Evolutionary conservation across 2,888 invertebrate genomes (phyloP), one percentile per base, ranked within the genome.

Genomic region (Eristalinus aeneus): DNA sequence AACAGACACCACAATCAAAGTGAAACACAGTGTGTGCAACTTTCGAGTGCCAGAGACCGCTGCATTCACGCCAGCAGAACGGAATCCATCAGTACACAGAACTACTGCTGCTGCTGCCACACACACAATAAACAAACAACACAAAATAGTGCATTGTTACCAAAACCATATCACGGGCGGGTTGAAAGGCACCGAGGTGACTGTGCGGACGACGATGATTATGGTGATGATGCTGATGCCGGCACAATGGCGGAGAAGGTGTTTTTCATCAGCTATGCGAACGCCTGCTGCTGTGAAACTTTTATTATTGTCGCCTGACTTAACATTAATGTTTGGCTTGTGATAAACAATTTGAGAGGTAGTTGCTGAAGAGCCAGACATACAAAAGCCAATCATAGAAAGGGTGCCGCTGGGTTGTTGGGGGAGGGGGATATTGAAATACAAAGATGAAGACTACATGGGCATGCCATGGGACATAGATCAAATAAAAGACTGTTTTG

Each of bases 81-180:
- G 36, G 31, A 64, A 74, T 74, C 46, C 76, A 76, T 72, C 61
- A 53, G 64, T 53, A 27, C 2, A 27, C 27, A 27, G 27, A 27
- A 27, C 27, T 27, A 72, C 34, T 63, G 67, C 46, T 60, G 16
- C 22, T 34, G 53, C 65, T 67, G 63, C 27, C 16, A 58, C 46
- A 69, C 46, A 69, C 72, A 72, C 67, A 72, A 72, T 53, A 77
- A 75, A 58, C 64, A 64, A 64, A 64, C 64, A 63, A 73, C 23
- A 67, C 78, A 79, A 85, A 76, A 76, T 54, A 72, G 61, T 72
- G 63, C 63, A 76, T 74, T 84, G 58, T 85, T 85, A 78, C 20
- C 32, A 75, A 60, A 63, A 34, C n/a, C 69, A 46, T 46, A 56
- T 56, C n/a, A 12, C 32, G 46, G 9, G 32, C 12, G 20, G 23